Evolutionary conservation across 2,888 invertebrate genomes (phyloP).

Genomic region (Macropis europaea): DNA sequence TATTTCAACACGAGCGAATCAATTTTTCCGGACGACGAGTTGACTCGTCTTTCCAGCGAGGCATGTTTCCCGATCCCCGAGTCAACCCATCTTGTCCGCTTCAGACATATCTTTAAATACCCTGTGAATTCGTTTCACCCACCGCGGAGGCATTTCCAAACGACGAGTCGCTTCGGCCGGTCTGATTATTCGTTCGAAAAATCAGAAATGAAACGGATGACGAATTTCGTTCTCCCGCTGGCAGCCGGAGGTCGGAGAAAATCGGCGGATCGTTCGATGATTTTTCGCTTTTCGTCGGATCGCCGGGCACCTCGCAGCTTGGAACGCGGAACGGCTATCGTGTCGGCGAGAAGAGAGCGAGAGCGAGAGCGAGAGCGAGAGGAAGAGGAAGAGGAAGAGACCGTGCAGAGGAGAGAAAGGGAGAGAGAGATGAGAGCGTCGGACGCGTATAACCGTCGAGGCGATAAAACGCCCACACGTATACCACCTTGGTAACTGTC

Average conservation of each 20-base stretch:
- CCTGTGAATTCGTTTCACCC: no score
- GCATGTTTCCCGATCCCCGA: no score
- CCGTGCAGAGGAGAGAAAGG: neutral
- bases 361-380: slow-evolving; percentile 4
- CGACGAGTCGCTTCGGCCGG: no score
- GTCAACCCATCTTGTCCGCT: no score
- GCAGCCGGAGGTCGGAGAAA: neutral
- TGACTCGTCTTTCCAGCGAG: no score
- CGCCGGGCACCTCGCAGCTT: slow-evolving; percentile 39
- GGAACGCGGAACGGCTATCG: slow-evolving; percentile 60
- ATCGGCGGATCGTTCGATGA: neutral
- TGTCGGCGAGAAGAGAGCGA: slow-evolving; percentile 16
- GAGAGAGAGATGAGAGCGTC: slow-evolving; percentile 31
- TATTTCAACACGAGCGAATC: no score
- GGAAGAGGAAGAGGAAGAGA: neutral
- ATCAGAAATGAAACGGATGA: no score
- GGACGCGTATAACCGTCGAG: slow-evolving; percentile 63
- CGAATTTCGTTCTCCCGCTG: no score
- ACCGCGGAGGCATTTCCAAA: no score
- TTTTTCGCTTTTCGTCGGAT: slow-evolving; percentile 47
- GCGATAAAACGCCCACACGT: slow-evolving; percentile 73
- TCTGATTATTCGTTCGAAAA: no score
- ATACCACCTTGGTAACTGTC: slow-evolving; percentile 71
- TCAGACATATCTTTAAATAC: no score
- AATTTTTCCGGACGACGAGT: no score